These are phyloP conservation scores for Enteromius trimaculatus DNA, from an alignment of 2,797 vertebrate species.

Conservation along the genomic window DNA sequence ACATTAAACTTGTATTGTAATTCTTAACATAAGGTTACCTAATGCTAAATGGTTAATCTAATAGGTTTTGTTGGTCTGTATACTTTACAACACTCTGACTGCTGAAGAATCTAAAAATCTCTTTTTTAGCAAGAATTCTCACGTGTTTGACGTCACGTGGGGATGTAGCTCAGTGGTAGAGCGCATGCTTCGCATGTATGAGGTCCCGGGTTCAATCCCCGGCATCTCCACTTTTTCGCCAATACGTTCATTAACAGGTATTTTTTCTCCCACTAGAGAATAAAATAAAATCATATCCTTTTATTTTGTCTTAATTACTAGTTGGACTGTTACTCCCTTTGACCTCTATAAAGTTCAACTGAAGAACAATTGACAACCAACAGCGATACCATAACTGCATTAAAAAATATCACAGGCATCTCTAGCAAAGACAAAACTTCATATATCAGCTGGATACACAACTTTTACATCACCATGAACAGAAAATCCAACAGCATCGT, in stretches of 20 bases:
- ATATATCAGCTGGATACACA: neutral
- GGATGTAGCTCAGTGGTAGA: conserved; percentile 67
- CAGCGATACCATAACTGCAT: no score
- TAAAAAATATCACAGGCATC: neutral
- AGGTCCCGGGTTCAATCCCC: conserved; percentile 75
- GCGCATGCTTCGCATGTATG: conserved; percentile 70
- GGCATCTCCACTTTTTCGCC: conserved; percentile 66
- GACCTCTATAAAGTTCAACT: neutral
- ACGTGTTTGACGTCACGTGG: rapidly evolving
- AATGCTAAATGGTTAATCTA: neutral
- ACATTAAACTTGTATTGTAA: no score
- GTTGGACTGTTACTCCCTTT: neutral
- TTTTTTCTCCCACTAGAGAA: neutral
- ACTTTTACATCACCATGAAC: neutral
- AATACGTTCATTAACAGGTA: neutral
- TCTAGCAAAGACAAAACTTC: neutral
- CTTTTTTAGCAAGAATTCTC: neutral
- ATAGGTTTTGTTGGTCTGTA: neutral
- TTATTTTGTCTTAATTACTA: neutral
- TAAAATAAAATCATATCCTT: neutral
- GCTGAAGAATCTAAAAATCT: neutral
- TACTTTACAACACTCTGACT: no score
- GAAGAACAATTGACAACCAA: neutral
- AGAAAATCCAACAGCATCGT: neutral
- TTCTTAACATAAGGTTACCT: neutral